phyloP scores from a whole-genome alignment of 2,888 invertebrate species.

The Augochlorella aurata region DNA sequence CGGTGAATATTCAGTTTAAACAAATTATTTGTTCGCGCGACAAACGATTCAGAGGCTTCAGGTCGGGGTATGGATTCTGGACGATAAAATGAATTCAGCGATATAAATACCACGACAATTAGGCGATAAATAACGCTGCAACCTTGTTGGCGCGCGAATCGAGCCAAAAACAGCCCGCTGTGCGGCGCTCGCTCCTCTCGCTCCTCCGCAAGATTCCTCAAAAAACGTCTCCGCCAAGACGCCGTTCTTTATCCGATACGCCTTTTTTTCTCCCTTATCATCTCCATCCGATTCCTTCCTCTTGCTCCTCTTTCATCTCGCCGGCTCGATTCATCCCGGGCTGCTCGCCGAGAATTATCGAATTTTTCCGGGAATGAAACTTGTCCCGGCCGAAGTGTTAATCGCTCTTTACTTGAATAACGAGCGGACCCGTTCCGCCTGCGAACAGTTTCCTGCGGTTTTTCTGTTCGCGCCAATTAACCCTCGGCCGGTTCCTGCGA shows the following conservation, averaged over 20 bases:
- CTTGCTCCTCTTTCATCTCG: not conserved
- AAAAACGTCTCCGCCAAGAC: constrained; percentile 38
- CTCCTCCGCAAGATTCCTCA: constrained; percentile 57
- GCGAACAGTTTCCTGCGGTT: constrained; percentile 10
- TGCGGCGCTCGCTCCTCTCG: constrained; percentile 27
- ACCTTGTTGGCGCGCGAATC: too few species aligned
- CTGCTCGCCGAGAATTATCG: constrained; percentile 35
- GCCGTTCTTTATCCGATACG: not conserved
- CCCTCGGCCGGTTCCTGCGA: not conserved
- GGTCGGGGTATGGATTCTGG: too few species aligned
- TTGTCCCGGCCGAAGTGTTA: constrained; percentile 37
- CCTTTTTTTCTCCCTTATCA: not conserved
- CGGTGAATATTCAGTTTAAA: too few species aligned
- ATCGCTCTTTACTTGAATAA: constrained; percentile 34
- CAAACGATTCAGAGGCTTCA: too few species aligned
- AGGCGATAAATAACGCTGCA: too few species aligned
- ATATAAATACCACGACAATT: too few species aligned
- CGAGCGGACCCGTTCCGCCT: constrained; percentile 5
- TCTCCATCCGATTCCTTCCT: not conserved
- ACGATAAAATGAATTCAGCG: too few species aligned
- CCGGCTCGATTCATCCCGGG: not conserved
- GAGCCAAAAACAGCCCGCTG: too few species aligned
- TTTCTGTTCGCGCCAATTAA: not conserved
- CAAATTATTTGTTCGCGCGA: too few species aligned
- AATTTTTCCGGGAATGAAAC: constrained; percentile 51